phyloP scores from a whole-genome alignment of 2,797 vertebrate genomes.

The Xiphophorus birchmanni region DNA sequence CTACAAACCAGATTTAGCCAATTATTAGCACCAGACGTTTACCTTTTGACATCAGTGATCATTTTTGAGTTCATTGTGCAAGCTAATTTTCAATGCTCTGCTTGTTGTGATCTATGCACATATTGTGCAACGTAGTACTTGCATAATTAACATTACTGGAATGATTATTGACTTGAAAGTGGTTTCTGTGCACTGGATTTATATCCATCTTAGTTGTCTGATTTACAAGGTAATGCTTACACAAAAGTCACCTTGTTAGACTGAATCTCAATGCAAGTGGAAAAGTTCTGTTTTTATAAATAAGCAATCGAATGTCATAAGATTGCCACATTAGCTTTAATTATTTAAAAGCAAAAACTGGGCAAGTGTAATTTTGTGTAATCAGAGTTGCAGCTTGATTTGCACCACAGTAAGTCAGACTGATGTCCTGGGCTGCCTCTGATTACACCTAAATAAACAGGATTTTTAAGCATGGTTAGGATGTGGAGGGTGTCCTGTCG shows the following conservation, averaged over 20 bases:
- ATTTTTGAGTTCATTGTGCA: not conserved
- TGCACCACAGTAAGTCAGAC: not conserved
- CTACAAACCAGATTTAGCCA: not conserved
- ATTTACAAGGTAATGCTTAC: not conserved
- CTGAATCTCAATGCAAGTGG: not conserved
- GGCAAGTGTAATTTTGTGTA: not conserved
- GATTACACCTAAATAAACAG: not conserved
- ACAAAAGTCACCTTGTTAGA: not conserved
- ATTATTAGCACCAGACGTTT: not conserved
- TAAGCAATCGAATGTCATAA: not conserved
- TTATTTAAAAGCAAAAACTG: not conserved
- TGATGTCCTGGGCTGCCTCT: not conserved
- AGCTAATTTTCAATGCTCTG: not conserved
- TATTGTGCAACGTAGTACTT: not conserved
- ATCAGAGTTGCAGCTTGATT: not conserved
- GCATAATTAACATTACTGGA: not conserved
- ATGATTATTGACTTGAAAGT: not conserved
- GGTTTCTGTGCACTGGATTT: not conserved
- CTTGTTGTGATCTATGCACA: not conserved
- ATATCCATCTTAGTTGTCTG: not conserved
- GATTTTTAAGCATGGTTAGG: not conserved
- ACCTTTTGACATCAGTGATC: not conserved
- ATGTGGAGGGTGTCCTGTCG: not conserved
- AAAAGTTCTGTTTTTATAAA: not conserved
- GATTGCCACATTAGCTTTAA: not conserved